Evolutionary conservation across 2,888 invertebrate genomes (phyloP).

Genomic region (Gymnosoma rotundatum): DNA sequence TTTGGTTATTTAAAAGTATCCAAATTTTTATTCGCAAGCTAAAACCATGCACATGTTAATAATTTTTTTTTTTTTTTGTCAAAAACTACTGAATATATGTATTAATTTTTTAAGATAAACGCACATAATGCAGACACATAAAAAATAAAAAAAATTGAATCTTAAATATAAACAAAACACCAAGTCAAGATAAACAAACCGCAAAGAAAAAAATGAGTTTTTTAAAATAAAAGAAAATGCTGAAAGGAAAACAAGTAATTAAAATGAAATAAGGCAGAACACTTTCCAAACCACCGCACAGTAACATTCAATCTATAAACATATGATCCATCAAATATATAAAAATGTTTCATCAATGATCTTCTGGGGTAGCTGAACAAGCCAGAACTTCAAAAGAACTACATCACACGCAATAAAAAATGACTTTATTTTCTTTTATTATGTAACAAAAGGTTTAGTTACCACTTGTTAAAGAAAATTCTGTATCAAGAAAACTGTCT

Average conservation of each 20-base stretch:
- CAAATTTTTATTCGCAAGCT: not conserved
- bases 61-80: not conserved
- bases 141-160: constrained; percentile 37
- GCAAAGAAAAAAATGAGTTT: constrained; percentile 42
- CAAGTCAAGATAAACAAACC: constrained; percentile 53
- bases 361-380: constrained; percentile 3
- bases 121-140: constrained; percentile 3
- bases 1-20: not conserved
- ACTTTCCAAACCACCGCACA: constrained; percentile 36
- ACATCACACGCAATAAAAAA: too few relatives aligned
- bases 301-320: constrained; percentile 31
- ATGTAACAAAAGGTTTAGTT: too few relatives aligned
- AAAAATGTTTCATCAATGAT: constrained; percentile 33
- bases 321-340: constrained; percentile 14
- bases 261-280: constrained; percentile 51
- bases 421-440: too few relatives aligned
- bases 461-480: too few relatives aligned
- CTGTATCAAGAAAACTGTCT: too few relatives aligned
- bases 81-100: constrained; percentile 10
- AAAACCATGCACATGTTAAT: not conserved
- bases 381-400: constrained; percentile 21
- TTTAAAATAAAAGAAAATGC: constrained; percentile 57
- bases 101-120: constrained; percentile 9
- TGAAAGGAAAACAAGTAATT: constrained; percentile 41
- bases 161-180: constrained; percentile 67